Conservation (phyloP, 2,797 vertebrate species). For the Gymnothorax reevesii region DNA sequence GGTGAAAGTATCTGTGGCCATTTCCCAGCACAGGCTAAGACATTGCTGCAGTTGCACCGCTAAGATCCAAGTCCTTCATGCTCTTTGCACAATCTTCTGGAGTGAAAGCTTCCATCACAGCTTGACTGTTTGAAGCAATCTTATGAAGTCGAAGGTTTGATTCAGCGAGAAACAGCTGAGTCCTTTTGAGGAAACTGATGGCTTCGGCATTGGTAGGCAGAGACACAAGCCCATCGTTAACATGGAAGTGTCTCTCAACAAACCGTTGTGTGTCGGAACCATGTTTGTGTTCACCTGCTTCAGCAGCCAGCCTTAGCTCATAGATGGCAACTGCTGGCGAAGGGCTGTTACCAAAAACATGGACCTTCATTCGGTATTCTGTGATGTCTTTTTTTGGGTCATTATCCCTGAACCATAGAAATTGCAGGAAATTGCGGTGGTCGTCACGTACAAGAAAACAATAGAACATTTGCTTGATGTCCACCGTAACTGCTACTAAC, state of each 20-base stretch:
- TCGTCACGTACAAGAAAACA: slow-evolving; percentile 31
- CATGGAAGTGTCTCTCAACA: slow-evolving; percentile 19
- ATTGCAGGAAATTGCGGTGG: slow-evolving; percentile 25
- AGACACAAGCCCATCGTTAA: slow-evolving; percentile 8
- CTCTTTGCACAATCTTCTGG: neutral
- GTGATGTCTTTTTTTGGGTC: slow-evolving; percentile 9
- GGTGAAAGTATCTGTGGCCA: neutral
- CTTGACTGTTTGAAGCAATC: neutral
- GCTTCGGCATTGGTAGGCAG: slow-evolving; percentile 20
- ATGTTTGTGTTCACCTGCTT: slow-evolving; percentile 6
- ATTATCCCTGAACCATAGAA: slow-evolving; percentile 35
- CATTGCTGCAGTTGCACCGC: neutral
- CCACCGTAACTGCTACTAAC: slow-evolving; percentile 20
- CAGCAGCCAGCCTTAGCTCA: neutral
- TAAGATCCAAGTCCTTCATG: slow-evolving; percentile 26
- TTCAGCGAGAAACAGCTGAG: neutral
- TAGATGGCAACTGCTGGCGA: slow-evolving; percentile 22
- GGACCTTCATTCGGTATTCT: slow-evolving; percentile 29
- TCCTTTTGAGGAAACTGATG: neutral
- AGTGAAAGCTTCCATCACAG: slow-evolving; percentile 23
- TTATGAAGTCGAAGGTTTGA: slow-evolving; percentile 26
- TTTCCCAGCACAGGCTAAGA: slow-evolving; percentile 2
- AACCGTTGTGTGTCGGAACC: neutral
- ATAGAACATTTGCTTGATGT: slow-evolving; percentile 15
- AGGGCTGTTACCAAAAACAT: neutral